Percentiles rank a stretch among this genome's conserved stretches.
These are phyloP conservation scores for Phodopus roborovskii DNA, from an alignment of 2,113 vertebrate genomes.

Conservation along the genomic window DNA sequence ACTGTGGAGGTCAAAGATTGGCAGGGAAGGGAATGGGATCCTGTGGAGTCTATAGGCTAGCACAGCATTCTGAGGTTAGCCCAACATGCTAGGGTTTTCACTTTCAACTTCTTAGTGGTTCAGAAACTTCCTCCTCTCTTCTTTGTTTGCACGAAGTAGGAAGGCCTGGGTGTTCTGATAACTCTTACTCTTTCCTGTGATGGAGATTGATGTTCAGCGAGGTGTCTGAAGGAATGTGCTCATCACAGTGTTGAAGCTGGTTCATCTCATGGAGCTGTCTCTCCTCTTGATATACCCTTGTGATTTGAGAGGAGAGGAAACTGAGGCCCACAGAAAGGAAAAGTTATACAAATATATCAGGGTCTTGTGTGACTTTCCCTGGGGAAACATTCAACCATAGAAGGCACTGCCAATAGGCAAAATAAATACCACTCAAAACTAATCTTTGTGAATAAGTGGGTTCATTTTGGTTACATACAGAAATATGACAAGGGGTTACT, in stretches of 20 bases:
- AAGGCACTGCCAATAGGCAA: not conserved
- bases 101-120: not conserved
- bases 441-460: not conserved
- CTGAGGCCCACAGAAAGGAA: not conserved
- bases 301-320: not conserved
- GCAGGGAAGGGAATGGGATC: not conserved
- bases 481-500: not conserved
- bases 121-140: not conserved
- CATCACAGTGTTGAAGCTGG: not conserved
- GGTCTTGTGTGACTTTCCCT: not conserved
- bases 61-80: fast-evolving
- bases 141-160: not conserved
- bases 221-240: not conserved
- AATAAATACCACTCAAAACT: not conserved
- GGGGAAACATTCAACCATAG: not conserved
- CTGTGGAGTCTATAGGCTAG: not conserved
- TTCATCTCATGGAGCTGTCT: not conserved
- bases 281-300: not conserved
- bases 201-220: not conserved
- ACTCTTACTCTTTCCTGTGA: not conserved
- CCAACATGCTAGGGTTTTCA: not conserved
- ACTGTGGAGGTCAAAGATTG: not conserved
- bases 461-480: not conserved
- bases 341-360: too few relatives aligned
- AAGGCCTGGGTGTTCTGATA: too few relatives aligned